Conservation (phyloP, 2,797 vertebrate genomes). For the Channallabes apus region DNA sequence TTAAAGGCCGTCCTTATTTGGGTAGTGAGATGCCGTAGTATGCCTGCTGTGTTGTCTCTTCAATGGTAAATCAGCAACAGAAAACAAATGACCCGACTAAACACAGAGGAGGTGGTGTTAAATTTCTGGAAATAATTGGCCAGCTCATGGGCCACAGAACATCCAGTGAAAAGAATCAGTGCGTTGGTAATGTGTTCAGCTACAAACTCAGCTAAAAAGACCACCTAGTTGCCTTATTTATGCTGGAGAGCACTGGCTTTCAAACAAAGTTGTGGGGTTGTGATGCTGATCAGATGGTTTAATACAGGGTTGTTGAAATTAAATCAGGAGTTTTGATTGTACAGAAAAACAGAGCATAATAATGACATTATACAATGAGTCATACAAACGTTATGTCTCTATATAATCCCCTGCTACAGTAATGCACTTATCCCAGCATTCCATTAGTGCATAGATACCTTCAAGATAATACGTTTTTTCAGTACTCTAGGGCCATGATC, state of each 20-base stretch:
- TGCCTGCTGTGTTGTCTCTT: constrained; percentile 29
- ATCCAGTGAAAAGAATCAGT: constrained; percentile 33
- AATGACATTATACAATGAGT: no score
- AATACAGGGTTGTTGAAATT: neutral
- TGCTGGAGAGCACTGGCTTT: neutral
- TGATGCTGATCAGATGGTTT: neutral
- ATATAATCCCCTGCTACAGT: no score
- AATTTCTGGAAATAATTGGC: constrained; percentile 53
- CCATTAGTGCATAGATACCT: no score
- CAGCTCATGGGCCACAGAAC: constrained; percentile 26
- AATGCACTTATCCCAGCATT: no score
- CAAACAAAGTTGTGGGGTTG: neutral
- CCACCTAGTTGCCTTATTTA: neutral
- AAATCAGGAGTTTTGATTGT: no score
- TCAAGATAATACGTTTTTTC: no score
- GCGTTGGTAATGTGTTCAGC: constrained; percentile 47
- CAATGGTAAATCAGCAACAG: constrained; percentile 36
- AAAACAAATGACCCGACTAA: constrained; percentile 44
- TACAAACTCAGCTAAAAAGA: constrained; percentile 8
- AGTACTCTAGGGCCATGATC: no score
- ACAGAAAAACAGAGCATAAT: no score
- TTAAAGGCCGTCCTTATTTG: constrained; percentile 15
- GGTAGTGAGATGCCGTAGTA: neutral
- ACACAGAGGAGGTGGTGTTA: constrained; percentile 33
- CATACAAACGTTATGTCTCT: no score